Conservation (phyloP, 2,113 vertebrate genomes). For the Forbesichthys agassizii region DNA sequence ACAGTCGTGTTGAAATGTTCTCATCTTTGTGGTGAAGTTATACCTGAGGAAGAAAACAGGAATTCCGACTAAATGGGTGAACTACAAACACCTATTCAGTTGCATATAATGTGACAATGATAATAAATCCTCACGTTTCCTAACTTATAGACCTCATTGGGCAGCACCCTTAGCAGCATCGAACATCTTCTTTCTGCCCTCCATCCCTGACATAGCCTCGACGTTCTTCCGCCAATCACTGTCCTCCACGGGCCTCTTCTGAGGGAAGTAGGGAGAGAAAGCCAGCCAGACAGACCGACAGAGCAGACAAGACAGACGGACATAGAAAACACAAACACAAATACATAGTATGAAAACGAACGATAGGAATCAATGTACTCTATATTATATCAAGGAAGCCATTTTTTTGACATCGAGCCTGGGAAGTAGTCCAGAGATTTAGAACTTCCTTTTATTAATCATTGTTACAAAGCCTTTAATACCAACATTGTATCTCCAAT, state of each 20-base stretch:
- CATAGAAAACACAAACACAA: neutral
- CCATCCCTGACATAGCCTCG: conserved; percentile 97
- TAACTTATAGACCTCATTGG: conserved; percentile 50
- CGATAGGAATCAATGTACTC: neutral
- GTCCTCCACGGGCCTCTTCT: conserved; percentile 92
- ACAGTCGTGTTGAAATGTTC: neutral
- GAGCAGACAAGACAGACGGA: neutral
- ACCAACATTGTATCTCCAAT: conserved; percentile 20
- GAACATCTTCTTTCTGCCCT: conserved; percentile 96
- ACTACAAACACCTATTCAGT: neutral
- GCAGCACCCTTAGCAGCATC: conserved; percentile 83
- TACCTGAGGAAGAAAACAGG: neutral
- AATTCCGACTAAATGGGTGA: neutral
- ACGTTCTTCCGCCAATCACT: conserved; percentile 96
- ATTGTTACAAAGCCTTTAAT: conserved; percentile 25
- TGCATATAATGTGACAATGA: neutral
- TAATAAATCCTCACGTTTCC: neutral
- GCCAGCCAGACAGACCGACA: conserved; percentile 7
- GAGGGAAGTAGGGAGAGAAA: neutral
- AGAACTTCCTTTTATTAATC: neutral
- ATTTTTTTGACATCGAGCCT: neutral
- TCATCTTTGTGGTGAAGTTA: conserved; percentile 11
- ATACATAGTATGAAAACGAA: neutral
- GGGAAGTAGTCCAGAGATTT: conserved; percentile 14
- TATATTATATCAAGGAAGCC: neutral